Base-by-base conservation (phyloP, 2,797 vertebrate species). In the Alcedo atthis region DNA sequence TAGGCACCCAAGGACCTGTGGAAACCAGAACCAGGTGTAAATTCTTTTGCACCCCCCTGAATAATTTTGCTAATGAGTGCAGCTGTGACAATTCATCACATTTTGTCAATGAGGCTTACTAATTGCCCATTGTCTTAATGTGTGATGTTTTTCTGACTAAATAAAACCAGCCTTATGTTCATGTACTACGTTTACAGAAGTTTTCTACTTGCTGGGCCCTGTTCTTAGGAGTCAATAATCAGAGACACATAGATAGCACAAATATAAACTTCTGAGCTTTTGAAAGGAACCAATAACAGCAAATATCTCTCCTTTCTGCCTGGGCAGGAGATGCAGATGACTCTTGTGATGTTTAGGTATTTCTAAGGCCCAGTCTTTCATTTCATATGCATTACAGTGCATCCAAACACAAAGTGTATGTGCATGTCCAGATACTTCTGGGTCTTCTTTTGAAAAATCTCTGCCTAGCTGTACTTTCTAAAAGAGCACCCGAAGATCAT, bases 1-100 rank as follows among this genome's bases (percentile, higher is more conserved):
- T 6, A 74, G 14, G 20, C 61, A 91, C 64, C 12, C 74, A 81
- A 33, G 25, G 48, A 92, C 53, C 92, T 90, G 75, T 67, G n/a
- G 70, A 82, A 94, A 90, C n/a, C 71, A 94, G 75, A 92, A 85
- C 28, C 28, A 81, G 25, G 30, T 54, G n/a, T 85, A 61, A 92
- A 89, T 1, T 1, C 15, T 69, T 85, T 68, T 74, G 55, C 32
- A 70, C 3, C 12, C 15, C 10, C 10, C 22, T 49, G 42, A 86
- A 40, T 73, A 77, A 70, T 81, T 80, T 94, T 76, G 68, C 61
- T 84, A 81, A 70, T 25, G 68, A 85, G 70, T 37, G 17, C 24
- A 57, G 28, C 67, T 70, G 24, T 70, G 64, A 51, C 15, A 55
- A 66, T 69, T 90, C 46, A 86, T 42, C 28, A 19, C 20, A 35